phyloP scores from a whole-genome alignment of 2,888 invertebrate species.

The Periphyllus acericola region DNA sequence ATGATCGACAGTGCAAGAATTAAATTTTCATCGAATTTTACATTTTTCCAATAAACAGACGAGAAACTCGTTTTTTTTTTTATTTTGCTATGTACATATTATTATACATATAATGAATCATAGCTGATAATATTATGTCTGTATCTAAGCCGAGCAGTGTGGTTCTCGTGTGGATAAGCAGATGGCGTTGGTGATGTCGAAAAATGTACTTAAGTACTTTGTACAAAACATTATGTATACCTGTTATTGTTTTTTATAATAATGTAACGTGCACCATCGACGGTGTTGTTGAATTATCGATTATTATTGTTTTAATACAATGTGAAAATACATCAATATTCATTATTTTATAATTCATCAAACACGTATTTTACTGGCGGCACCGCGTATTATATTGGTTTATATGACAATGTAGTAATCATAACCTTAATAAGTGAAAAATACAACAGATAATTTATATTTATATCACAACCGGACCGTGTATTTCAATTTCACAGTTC shows the following conservation, averaged over 20 bases:
- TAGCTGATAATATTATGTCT: no score
- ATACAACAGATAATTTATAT: background rate
- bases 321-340: no score
- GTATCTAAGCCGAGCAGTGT: background rate
- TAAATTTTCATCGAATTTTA: background rate
- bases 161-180: background rate
- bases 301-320: no score
- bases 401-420: background rate
- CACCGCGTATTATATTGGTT: no score
- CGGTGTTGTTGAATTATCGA: no score
- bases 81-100: no score
- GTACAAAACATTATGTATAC: no score
- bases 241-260: no score
- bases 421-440: background rate
- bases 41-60: background rate
- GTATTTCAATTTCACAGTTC: background rate
- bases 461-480: background rate
- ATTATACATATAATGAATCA: no score
- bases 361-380: no score
- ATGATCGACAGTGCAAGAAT: background rate
- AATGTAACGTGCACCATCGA: no score
- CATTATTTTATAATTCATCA: no score
- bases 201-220: background rate
- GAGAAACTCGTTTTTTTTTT: background rate
- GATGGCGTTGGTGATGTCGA: background rate